phyloP scores from a whole-genome alignment of 2,888 invertebrate species.

The Pachymerium ferrugineum region DNA sequence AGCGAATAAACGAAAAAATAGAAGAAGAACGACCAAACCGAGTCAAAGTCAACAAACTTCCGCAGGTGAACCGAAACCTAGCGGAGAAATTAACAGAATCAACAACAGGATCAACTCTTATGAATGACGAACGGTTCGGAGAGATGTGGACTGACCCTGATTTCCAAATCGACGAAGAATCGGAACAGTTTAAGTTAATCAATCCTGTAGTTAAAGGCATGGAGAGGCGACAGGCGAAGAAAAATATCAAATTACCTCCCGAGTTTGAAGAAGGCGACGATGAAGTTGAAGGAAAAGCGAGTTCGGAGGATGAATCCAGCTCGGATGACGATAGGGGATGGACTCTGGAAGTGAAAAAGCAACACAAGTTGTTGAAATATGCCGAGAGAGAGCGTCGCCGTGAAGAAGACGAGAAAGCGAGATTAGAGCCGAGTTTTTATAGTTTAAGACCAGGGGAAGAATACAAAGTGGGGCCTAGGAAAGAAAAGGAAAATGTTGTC shows the following conservation, averaged over 20 bases:
- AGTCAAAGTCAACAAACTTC: slow-evolving; percentile 64
- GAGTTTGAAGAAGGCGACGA: slow-evolving; percentile 41
- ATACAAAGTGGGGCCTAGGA: slow-evolving; percentile 46
- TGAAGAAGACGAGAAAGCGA: slow-evolving; percentile 48
- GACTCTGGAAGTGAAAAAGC: slow-evolving; percentile 72
- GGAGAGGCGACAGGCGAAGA: slow-evolving; percentile 63
- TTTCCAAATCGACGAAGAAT: slow-evolving; percentile 79
- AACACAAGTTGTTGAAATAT: slow-evolving; percentile 57
- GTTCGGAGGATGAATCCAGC: slow-evolving; percentile 53
- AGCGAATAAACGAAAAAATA: slow-evolving; percentile 82
- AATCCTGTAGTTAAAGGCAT: slow-evolving; percentile 82
- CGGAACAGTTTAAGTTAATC: slow-evolving; percentile 78
- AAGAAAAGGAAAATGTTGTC: not conserved
- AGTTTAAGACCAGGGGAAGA: slow-evolving; percentile 59
- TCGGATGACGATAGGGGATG: slow-evolving; percentile 78
- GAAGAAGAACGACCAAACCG: slow-evolving; percentile 75
- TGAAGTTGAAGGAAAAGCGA: slow-evolving; percentile 49
- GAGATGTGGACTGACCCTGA: slow-evolving; percentile 85
- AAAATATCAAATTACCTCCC: slow-evolving; percentile 53
- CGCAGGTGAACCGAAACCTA: slow-evolving; percentile 81
- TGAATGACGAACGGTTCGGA: slow-evolving; percentile 84
- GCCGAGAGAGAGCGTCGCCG: slow-evolving; percentile 45
- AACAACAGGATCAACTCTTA: slow-evolving; percentile 48
- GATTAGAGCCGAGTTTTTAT: slow-evolving; percentile 55
- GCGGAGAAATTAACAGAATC: slow-evolving; percentile 71